phyloP scores from a whole-genome alignment of 53 echinoderm and acorn worm species.

The Crossaster papposus region DNA sequence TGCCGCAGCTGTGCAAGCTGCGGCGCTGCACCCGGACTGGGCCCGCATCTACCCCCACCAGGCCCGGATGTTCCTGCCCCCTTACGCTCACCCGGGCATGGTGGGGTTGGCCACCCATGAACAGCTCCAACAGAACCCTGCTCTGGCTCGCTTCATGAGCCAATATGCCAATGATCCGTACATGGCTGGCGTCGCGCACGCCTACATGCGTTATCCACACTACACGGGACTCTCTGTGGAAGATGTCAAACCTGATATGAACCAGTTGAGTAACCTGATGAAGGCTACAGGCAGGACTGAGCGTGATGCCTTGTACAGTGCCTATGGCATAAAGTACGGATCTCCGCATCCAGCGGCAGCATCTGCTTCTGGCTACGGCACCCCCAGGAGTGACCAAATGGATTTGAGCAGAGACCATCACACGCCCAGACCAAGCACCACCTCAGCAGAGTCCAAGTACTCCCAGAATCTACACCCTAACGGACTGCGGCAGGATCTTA shows the following conservation, averaged over 20 bases:
- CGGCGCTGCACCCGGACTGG: slow-evolving; percentile 67
- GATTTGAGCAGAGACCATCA: slow-evolving; percentile 60
- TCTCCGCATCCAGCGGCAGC: slow-evolving; percentile 51
- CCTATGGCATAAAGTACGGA: slow-evolving; percentile 48
- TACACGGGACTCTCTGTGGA: slow-evolving; percentile 58
- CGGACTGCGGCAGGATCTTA: slow-evolving; percentile 68
- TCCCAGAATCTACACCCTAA: slow-evolving; percentile 64
- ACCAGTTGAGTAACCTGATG: slow-evolving; percentile 58
- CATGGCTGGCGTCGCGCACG: slow-evolving; percentile 50
- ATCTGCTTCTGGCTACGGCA: slow-evolving; percentile 36
- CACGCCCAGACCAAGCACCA: slow-evolving; percentile 42
- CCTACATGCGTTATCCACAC: slow-evolving; percentile 60
- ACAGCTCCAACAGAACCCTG: slow-evolving; percentile 70
- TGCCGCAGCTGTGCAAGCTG: slow-evolving; percentile 58
- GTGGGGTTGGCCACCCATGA: slow-evolving; percentile 62
- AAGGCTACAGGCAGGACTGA: slow-evolving; percentile 38
- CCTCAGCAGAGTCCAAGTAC: slow-evolving; percentile 55
- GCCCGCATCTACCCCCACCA: slow-evolving; percentile 84
- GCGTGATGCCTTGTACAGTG: slow-evolving; percentile 47
- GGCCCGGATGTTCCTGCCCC: slow-evolving; percentile 63
- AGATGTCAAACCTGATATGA: slow-evolving; percentile 73
- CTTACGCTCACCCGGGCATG: slow-evolving; percentile 77
- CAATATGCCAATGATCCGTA: slow-evolving; percentile 77
- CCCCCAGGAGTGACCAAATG: slow-evolving; percentile 42
- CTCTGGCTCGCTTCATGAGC: slow-evolving; percentile 74